Percentiles rank a stretch among this genome's conserved stretches.
Evolutionary conservation across 2,888 invertebrate genomes (phyloP).

Genomic region (Operophtera brumata): DNA sequence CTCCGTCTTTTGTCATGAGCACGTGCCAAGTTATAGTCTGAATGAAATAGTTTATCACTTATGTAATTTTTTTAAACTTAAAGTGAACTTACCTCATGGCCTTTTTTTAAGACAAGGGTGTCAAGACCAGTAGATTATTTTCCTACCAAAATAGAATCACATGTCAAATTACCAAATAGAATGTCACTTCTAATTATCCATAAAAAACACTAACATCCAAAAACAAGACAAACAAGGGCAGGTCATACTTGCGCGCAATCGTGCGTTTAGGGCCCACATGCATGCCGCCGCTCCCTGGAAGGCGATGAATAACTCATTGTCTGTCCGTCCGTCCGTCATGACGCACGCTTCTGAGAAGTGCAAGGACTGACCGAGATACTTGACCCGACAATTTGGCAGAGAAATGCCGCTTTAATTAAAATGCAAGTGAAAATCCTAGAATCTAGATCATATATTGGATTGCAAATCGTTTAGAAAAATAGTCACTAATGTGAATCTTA

Average conservation of each 20-base stretch:
- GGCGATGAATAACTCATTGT: slow-evolving; percentile 80
- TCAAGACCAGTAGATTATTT: no score
- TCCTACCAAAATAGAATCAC: no score
- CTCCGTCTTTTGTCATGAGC: no score
- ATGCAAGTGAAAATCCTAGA: background rate
- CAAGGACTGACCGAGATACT: slow-evolving; percentile 69
- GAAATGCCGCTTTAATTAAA: slow-evolving; percentile 30
- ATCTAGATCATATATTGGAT: background rate
- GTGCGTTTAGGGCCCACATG: slow-evolving; percentile 74
- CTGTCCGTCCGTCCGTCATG: slow-evolving; percentile 73
- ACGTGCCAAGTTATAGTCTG: no score
- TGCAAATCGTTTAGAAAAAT: background rate
- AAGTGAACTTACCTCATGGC: no score
- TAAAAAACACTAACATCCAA: slow-evolving; percentile 37
- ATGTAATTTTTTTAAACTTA: no score
- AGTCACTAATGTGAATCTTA: background rate
- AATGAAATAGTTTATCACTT: no score
- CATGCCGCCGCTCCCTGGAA: slow-evolving; percentile 76
- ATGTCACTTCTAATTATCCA: slow-evolving; percentile 26
- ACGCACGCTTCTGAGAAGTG: slow-evolving; percentile 75
- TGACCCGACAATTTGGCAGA: slow-evolving; percentile 64
- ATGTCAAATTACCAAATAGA: background rate
- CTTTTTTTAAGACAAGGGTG: no score
- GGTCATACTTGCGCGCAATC: slow-evolving; percentile 65
- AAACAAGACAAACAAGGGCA: slow-evolving; percentile 58